Evolutionary conservation across 2,888 invertebrate species (phyloP).

Genomic region (Epistrophe grossulariae): DNA sequence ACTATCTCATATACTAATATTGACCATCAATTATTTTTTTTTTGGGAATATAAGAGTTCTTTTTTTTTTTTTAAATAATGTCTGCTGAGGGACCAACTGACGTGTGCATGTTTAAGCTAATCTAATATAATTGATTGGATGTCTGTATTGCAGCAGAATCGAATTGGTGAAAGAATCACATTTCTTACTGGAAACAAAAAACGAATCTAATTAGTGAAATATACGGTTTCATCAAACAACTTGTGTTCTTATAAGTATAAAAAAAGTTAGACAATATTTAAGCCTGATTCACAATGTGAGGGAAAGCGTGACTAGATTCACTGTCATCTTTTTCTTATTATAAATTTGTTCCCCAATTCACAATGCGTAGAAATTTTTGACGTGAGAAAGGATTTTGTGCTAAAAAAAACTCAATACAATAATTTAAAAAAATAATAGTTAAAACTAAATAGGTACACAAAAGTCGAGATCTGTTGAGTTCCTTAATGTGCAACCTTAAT

Average conservation of each 20-base stretch:
- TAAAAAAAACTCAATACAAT: too few relatives aligned
- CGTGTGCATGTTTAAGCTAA: slow-evolving; percentile 24
- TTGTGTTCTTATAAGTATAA: not conserved
- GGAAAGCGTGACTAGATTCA: too few relatives aligned
- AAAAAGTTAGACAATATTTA: not conserved
- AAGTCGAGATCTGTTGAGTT: too few relatives aligned
- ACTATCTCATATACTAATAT: slow-evolving; percentile 43
- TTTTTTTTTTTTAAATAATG: slow-evolving; percentile 8
- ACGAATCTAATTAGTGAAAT: not conserved
- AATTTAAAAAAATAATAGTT: too few relatives aligned
- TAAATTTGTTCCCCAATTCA: too few relatives aligned
- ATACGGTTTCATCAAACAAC: not conserved
- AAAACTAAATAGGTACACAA: too few relatives aligned
- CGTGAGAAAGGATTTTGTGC: too few relatives aligned
- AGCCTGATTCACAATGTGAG: too few relatives aligned
- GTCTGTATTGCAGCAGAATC: slow-evolving; percentile 17
- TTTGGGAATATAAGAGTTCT: slow-evolving; percentile 38
- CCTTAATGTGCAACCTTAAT: too few relatives aligned
- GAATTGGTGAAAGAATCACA: not conserved
- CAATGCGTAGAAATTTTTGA: too few relatives aligned
- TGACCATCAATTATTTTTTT: slow-evolving; percentile 65
- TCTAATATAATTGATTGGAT: slow-evolving; percentile 58
- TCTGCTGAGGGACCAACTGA: slow-evolving; percentile 29
- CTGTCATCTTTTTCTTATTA: too few relatives aligned
- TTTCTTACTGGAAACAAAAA: not conserved